Percentiles rank a stretch among this genome's conserved stretches.
Evolutionary conservation across 2,888 invertebrate species (phyloP).

Genomic region (Napeogenes sylphis): DNA sequence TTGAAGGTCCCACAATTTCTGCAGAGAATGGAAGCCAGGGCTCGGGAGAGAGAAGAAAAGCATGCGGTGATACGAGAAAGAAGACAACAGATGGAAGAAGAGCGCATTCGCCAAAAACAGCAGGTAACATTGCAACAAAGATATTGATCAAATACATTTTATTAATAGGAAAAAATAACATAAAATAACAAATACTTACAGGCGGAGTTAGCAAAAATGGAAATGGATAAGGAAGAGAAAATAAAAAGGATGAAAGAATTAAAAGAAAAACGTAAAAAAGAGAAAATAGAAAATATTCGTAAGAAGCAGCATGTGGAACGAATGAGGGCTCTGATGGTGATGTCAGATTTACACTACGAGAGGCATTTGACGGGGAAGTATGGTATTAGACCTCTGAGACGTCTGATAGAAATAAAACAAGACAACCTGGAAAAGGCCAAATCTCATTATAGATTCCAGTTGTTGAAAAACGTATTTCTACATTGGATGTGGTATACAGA

Average conservation of each 20-base stretch:
- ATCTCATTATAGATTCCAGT: conserved; percentile 62
- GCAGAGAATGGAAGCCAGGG: conserved; percentile 84
- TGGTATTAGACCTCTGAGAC: conserved; percentile 57
- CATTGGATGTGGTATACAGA: conserved; percentile 75
- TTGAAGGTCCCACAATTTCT: conserved; percentile 82
- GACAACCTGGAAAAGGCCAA: conserved; percentile 68
- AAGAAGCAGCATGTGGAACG: conserved; percentile 75
- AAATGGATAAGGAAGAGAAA: conserved; percentile 80
- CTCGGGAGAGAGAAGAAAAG: conserved; percentile 80
- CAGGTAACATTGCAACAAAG: conserved; percentile 47
- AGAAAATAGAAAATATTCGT: conserved; percentile 79
- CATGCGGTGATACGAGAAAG: conserved; percentile 70
- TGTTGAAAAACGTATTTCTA: conserved; percentile 69
- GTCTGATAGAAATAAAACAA: conserved; percentile 52
- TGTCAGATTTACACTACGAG: conserved; percentile 73
- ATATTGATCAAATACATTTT: not conserved
- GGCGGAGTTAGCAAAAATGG: conserved; percentile 70
- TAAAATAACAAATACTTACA: conserved; percentile 35
- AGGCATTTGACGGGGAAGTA: conserved; percentile 58
- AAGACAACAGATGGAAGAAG: conserved; percentile 70
- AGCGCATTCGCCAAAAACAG: conserved; percentile 63
- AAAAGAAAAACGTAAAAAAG: conserved; percentile 77
- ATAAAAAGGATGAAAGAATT: conserved; percentile 77
- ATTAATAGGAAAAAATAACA: too few species aligned
- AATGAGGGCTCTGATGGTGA: conserved; percentile 65